These are phyloP conservation scores for Hydra vulgaris DNA, from an alignment of 30 jellyfish, hydroid and myxozoan species.

Conservation along the genomic window DNA sequence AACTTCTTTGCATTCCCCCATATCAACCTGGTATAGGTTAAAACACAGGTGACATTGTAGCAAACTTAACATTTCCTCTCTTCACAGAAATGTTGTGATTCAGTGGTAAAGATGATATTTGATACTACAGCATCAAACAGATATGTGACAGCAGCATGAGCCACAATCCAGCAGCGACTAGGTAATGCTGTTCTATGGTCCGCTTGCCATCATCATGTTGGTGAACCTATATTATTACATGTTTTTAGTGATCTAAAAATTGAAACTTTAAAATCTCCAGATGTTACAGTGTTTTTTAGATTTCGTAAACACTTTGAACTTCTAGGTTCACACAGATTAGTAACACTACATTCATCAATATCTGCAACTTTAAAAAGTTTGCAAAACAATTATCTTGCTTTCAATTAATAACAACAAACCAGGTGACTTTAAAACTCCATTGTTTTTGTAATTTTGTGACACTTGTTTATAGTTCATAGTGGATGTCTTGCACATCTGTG, in stretches of 20 bases:
- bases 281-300: neutral
- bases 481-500: too few species aligned
- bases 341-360: too few species aligned
- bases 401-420: too few species aligned
- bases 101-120: neutral
- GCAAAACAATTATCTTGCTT: too few species aligned
- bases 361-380: too few species aligned
- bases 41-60: neutral
- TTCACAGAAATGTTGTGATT: neutral
- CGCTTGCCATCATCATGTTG: neutral
- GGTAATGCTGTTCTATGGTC: neutral
- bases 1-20: neutral
- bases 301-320: too few species aligned
- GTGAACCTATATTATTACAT: neutral
- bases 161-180: neutral
- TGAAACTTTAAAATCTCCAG: neutral
- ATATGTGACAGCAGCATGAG: neutral
- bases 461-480: too few species aligned
- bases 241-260: neutral
- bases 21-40: neutral
- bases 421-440: too few species aligned
- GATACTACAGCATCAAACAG: neutral
- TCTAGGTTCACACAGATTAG: too few species aligned
- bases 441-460: too few species aligned
- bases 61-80: neutral